Evolutionary conservation across 53 echinoderm and acorn worm genomes (phyloP), one percentile per base, ranked within the genome.

Genomic region (Temnopleurus reevesii): DNA sequence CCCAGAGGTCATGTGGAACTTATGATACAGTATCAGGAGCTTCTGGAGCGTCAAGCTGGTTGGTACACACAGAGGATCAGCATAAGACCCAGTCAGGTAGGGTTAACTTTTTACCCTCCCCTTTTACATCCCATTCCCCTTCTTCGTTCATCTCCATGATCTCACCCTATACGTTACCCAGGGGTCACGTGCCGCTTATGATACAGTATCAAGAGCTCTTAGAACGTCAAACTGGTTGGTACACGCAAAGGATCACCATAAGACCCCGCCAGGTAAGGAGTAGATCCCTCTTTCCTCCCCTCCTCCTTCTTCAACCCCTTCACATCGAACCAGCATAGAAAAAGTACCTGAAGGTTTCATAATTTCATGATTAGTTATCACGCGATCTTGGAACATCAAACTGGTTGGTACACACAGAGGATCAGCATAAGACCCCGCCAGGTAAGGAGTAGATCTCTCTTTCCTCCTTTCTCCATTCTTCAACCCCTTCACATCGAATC

Each of bases 121-220:
- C n/a, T n/a, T n/a, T n/a, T n/a, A n/a, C n/a, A n/a, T n/a, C n/a
- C n/a, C n/a, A n/a, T n/a, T n/a, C n/a, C n/a, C n/a, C n/a, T n/a
- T n/a, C n/a, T n/a, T n/a, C n/a, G n/a, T n/a, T n/a, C n/a, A n/a
- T n/a, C n/a, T n/a, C n/a, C n/a, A n/a, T n/a, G n/a, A n/a, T n/a
- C n/a, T n/a, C n/a, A n/a, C n/a, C n/a, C n/a, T n/a, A 87, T 65
- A 51, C 71, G 12, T 30, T 87, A 21, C 88, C 88, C n/a, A 18
- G 88, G 18, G 88, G 88, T 30, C 65, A 53, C 36, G 71, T 87
- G 23, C 88, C 65, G 33, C 46, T 94, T 46, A 93, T 92, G 44
- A 91, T 96, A 0, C 93, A 94, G 30, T 99, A 99, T 66, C 99
- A 99, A 76, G 99, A 96, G 77, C 91, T 96, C 15, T 61, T 99